phyloP scores from a whole-genome alignment of 2,113 vertebrate genomes.

The Cacatua alba region DNA sequence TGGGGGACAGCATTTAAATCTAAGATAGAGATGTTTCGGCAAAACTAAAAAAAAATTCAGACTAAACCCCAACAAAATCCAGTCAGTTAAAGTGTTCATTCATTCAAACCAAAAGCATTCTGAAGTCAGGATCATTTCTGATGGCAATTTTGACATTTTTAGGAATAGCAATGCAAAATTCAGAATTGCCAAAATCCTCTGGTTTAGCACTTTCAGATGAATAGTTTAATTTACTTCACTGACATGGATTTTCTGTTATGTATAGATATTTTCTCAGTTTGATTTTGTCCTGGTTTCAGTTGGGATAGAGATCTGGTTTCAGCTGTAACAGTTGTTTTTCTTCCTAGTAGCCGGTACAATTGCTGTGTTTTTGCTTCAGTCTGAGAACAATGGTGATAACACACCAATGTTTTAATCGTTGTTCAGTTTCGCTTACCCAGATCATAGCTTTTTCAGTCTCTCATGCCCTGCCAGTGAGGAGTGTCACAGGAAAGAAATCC shows the following conservation, averaged over 20 bases:
- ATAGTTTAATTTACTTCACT: not conserved
- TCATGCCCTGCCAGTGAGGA: not conserved
- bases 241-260: not conserved
- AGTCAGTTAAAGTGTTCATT: not conserved
- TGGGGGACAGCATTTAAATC: not conserved
- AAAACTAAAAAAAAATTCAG: not conserved
- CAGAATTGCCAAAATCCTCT: not conserved
- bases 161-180: not conserved
- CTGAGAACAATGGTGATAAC: not conserved
- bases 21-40: not conserved
- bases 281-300: not conserved
- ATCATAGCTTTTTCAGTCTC: not conserved
- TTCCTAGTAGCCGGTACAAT: not conserved
- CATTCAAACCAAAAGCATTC: not conserved
- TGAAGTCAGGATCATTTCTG: not conserved
- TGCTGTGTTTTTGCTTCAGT: not conserved
- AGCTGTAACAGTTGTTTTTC: not conserved
- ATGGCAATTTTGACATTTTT: not conserved
- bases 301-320: not conserved
- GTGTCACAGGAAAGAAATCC: not conserved
- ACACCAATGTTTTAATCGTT: not conserved
- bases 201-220: not conserved
- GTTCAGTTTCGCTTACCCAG: not conserved
- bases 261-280: not conserved
- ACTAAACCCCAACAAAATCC: accelerated